Percentiles rank a stretch among this genome's conserved stretches.
Conservation (phyloP, 1,140 invertebrate genomes). For the Bactericera cockerelli region DNA sequence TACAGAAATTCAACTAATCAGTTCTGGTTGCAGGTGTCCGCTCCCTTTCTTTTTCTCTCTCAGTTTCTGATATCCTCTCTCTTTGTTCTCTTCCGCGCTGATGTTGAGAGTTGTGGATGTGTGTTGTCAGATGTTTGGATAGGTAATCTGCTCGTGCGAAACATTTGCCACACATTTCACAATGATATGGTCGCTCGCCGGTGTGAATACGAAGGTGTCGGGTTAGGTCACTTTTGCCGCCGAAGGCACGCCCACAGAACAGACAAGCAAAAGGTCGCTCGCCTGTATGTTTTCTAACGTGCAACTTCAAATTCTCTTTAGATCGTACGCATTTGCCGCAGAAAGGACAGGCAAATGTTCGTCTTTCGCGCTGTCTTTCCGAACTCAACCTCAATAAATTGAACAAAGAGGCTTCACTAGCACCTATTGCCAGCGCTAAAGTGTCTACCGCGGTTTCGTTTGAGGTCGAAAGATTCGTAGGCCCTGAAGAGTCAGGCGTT, state of each 20-base stretch:
- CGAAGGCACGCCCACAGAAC: conserved; percentile 71
- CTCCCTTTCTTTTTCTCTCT: conserved; percentile 12
- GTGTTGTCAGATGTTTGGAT: conserved; percentile 78
- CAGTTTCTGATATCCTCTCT: conserved; percentile 12
- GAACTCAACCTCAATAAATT: conserved; percentile 42
- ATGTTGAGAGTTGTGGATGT: conserved; percentile 42
- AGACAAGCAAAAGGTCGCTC: conserved; percentile 73
- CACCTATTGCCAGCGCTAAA: conserved; percentile 30
- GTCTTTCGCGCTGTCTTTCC: conserved; percentile 40
- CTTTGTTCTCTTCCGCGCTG: conserved; percentile 17
- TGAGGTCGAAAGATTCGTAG: conserved; percentile 29
- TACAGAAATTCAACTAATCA: conserved; percentile 6
- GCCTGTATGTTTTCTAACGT: conserved; percentile 76
- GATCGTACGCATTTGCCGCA: conserved; percentile 77
- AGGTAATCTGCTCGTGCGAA: conserved; percentile 77
- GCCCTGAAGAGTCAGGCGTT: neutral
- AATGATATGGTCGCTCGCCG: conserved; percentile 71
- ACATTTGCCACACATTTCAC: conserved; percentile 78
- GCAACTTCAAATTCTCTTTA: conserved; percentile 73
- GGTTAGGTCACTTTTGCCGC: conserved; percentile 70
- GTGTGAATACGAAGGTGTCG: conserved; percentile 73
- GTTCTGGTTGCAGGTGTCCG: neutral
- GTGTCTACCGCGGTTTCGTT: conserved; percentile 51
- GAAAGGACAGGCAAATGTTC: conserved; percentile 65
- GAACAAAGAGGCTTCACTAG: conserved; percentile 42